Conservation (phyloP, 2,797 vertebrate genomes). For the Hydrolagus colliei region DNA sequence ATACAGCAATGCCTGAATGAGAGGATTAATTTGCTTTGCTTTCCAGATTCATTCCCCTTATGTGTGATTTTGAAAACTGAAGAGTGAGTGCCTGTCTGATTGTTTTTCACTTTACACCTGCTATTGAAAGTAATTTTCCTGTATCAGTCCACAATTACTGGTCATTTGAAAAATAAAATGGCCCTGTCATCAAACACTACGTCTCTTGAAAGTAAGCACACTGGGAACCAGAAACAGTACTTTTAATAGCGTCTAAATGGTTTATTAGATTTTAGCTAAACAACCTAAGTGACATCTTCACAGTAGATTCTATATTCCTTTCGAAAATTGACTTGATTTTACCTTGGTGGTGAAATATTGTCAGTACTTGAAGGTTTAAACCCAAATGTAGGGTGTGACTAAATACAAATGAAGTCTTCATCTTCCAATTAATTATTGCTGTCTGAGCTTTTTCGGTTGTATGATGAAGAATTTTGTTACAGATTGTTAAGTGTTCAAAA, state of each 20-base stretch:
- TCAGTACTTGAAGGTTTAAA: slow-evolving; percentile 11
- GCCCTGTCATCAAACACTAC: neutral
- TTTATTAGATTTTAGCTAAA: slow-evolving; percentile 14
- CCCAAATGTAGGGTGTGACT: slow-evolving; percentile 1
- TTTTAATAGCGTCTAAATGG: slow-evolving; percentile 12
- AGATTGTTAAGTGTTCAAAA: neutral
- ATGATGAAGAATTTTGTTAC: neutral
- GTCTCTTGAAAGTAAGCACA: neutral
- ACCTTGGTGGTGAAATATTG: slow-evolving; percentile 16
- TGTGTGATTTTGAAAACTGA: neutral
- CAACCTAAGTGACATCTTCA: slow-evolving; percentile 12
- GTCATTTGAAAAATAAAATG: neutral
- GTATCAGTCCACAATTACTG: neutral
- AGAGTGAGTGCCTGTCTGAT: neutral
- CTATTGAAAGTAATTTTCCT: neutral
- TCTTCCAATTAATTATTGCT: neutral
- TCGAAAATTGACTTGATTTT: slow-evolving; percentile 18
- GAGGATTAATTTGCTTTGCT: neutral
- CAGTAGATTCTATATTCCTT: slow-evolving; percentile 14
- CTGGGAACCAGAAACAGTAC: slow-evolving; percentile 11
- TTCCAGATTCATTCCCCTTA: neutral
- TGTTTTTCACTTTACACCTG: slow-evolving; percentile 16
- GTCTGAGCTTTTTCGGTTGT: neutral
- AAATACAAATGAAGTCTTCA: neutral
- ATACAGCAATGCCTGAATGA: neutral